A percentile compares a stretch with the other conserved stretches of the same genome.
phyloP scores from a whole-genome alignment of 2,888 invertebrate species.

The Agrypnus murinus region DNA sequence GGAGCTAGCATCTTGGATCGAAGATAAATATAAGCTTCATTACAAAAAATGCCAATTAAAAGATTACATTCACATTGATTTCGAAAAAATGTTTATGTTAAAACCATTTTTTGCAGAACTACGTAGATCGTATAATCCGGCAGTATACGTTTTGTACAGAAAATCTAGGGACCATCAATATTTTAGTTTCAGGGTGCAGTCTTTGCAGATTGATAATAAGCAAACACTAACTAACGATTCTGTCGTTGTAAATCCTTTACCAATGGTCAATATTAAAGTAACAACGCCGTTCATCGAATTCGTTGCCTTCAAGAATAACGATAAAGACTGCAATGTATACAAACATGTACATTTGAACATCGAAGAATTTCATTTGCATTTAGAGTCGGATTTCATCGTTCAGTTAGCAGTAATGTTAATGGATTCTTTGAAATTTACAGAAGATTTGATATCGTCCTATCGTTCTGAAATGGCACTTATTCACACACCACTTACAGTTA shows the following conservation, averaged over 20 bases:
- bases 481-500: slow-evolving; percentile 75
- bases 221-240: slow-evolving; percentile 60
- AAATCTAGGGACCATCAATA: slow-evolving; percentile 81
- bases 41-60: slow-evolving; percentile 83
- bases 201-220: slow-evolving; percentile 82
- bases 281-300: slow-evolving; percentile 79
- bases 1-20: slow-evolving; percentile 87
- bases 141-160: slow-evolving; percentile 82
- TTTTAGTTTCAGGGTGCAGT: slow-evolving; percentile 80
- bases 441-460: slow-evolving; percentile 75
- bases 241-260: slow-evolving; percentile 70
- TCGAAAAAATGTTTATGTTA: slow-evolving; percentile 90
- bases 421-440: slow-evolving; percentile 74
- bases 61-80: slow-evolving; percentile 86
- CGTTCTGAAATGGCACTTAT: slow-evolving; percentile 72
- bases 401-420: slow-evolving; percentile 77
- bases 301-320: slow-evolving; percentile 73
- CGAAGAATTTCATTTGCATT: slow-evolving; percentile 80
- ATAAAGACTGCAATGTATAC: slow-evolving; percentile 75
- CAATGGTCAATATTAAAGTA: slow-evolving; percentile 71
- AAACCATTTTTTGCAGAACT: slow-evolving; percentile 89
- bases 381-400: slow-evolving; percentile 81
- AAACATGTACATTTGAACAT: slow-evolving; percentile 78
- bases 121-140: slow-evolving; percentile 82
- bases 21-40: slow-evolving; percentile 83